Base-by-base conservation (phyloP, 2,113 vertebrate species). In the Dendrocopos noguchii region DNA sequence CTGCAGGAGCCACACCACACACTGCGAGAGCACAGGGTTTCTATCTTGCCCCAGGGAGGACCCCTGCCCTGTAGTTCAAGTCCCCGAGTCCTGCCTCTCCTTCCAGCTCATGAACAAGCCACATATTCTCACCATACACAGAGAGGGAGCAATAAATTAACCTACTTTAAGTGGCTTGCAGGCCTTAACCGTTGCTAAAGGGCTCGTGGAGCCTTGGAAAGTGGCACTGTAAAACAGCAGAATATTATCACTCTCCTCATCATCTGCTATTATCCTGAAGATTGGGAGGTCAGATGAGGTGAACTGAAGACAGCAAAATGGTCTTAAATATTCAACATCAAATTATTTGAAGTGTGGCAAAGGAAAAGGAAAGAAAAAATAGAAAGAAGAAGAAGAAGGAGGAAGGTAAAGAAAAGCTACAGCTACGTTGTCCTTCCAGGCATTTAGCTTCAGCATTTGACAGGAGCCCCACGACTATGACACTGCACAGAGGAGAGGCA, bases 1-100 rank as follows among this genome's bases (percentile, higher is more conserved):
- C 68, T 46, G 1, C 4, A 21, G 0, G 7, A 88, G 65, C 68
- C n/a, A 12, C 0, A 0, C 34, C 18, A 3, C 0, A 0, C 6
- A 57, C 28, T 25, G 57, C 33, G 73, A 46, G 73, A n/a, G 9
- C 5, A 0, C 68, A 19, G 42, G 12, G 34, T 42, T 25, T 13
- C 29, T 34, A 52, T 50, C 34, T 44, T 27, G 52, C 52, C 61
- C 77, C 14, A 7, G 24, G 67, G n/a, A 71, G 14, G 47, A 34
- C 63, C 27, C 63, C 50, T 57, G 68, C 34, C 79, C 29, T 6
- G 17, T 0, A 0, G 31, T 47, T 60, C 24, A 16, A 77, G 73
- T n/a, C 71, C 39, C 61, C 55, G 77, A 31, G 47, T 74, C 34
- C 63, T 71, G 34, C 57, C 47, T 85, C n/a, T 47, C 42, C 34